Evolutionary conservation across 2,797 vertebrate species (phyloP), one percentile per base, ranked within the genome.

Genomic region (Hoplostethus mediterraneus): DNA sequence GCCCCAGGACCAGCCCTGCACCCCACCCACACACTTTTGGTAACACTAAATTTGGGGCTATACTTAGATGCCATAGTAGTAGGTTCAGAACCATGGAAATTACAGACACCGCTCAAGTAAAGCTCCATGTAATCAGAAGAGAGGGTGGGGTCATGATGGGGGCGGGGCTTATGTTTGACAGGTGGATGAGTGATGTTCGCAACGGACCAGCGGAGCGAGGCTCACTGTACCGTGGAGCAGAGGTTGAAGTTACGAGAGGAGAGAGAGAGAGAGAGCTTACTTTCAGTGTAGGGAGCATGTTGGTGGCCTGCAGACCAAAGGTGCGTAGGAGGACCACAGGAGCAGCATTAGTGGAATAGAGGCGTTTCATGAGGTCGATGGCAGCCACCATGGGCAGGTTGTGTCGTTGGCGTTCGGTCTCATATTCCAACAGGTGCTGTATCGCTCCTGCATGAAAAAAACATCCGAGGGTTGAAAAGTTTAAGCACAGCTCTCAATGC

Each of bases 221-320:
- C 81, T 75, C 13, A 30, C 47, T 25, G 48, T 63, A 30, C 69
- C 72, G 64, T 25, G 13, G 2, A 28, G n/a, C 51, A 28, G 65
- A 30, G 4, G 45, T 6, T 57, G 36, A 52, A 12, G 14, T 55
- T 21, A 21, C 21, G 59, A 38, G 10, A 53, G 13, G 55, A 48
- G 30, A 4, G 5, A 17, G 56, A 55, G 55, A 48, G 30, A 4
- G 5, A 17, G 56, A 55, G 73, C 95, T 95, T 95, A 99, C 98
- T 93, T 99, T 99, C 16, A 99, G 77, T 2, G 95, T 87, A 42
- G 96, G 92, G 7, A 97, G 75, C 59, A 96, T 96, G 64, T 98
- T 98, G 64, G 97, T 98, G 81, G 96, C 95, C 93, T 99, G 98
- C 54, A 99, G 85, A 72, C 98, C 98, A 67, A 98, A 96, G 0